phyloP scores from a whole-genome alignment of 2,113 vertebrate species.

The Hoplias malabaricus region DNA sequence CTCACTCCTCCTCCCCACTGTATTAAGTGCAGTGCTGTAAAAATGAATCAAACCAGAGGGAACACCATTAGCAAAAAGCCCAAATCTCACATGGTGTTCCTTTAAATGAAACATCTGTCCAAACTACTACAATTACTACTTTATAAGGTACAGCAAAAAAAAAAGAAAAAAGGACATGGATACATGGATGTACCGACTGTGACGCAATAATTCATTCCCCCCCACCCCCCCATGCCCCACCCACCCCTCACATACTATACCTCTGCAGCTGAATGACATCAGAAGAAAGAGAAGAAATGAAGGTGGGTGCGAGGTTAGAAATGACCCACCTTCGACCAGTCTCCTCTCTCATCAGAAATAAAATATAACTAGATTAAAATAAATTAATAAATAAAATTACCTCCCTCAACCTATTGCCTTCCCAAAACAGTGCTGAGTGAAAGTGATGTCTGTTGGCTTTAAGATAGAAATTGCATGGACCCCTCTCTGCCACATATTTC shows the following conservation, averaged over 20 bases:
- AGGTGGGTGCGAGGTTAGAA: slow-evolving; percentile 8
- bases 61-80: too few species aligned
- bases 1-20: too few species aligned
- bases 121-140: too few species aligned
- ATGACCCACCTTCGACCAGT: slow-evolving; percentile 28
- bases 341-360: slow-evolving; percentile 27
- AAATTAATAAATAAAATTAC: slow-evolving; percentile 2
- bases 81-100: too few species aligned
- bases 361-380: not conserved
- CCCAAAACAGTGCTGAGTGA: slow-evolving; percentile 55
- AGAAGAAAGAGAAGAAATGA: slow-evolving; percentile 16
- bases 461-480: slow-evolving; percentile 70
- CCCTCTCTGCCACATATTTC: slow-evolving; percentile 70
- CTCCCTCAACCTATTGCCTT: slow-evolving; percentile 26
- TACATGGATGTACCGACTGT: slow-evolving; percentile 7
- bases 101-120: not conserved
- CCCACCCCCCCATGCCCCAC: too few species aligned
- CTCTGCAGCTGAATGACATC: slow-evolving; percentile 1
- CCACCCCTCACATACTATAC: too few species aligned
- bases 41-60: too few species aligned
- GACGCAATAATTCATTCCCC: too few species aligned
- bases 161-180: too few species aligned
- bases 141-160: not conserved
- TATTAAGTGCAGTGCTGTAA: too few species aligned
- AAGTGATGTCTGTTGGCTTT: slow-evolving; percentile 68